Percentiles rank a stretch among this genome's conserved stretches.
These are phyloP conservation scores for Corythornis cristatus DNA, from an alignment of 2,113 vertebrate genomes.

Conservation along the genomic window DNA sequence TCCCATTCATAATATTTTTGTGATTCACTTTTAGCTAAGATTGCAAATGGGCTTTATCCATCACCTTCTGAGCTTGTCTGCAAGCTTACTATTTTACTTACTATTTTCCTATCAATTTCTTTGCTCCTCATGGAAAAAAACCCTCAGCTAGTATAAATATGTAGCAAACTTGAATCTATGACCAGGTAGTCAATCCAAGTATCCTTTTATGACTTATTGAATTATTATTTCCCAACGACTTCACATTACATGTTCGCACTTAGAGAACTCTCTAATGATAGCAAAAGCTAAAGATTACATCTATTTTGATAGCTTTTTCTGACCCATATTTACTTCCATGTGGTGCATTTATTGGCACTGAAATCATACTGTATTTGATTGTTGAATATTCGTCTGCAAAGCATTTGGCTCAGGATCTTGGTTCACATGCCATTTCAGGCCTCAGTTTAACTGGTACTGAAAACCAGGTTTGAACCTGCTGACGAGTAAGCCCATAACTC, in stretches of 20 bases:
- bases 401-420: neutral
- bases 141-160: neutral
- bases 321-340: neutral
- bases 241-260: neutral
- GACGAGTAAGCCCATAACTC: neutral
- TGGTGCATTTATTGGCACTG: neutral
- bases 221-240: neutral
- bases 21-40: neutral
- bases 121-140: neutral
- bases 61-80: neutral
- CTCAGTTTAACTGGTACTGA: neutral
- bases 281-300: neutral
- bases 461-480: neutral
- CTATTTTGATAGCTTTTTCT: neutral
- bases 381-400: neutral
- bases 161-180: neutral
- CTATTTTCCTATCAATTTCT: neutral
- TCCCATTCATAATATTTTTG: constrained; percentile 1
- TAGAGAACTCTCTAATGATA: neutral
- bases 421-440: neutral
- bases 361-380: neutral
- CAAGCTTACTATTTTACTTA: neutral
- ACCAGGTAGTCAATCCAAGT: neutral
- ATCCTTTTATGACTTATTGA: neutral
- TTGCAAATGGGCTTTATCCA: neutral